Percentiles rank a stretch among this genome's conserved stretches.
These are phyloP conservation scores for Alces alces DNA, from an alignment of 2,113 vertebrate species.

Conservation along the genomic window DNA sequence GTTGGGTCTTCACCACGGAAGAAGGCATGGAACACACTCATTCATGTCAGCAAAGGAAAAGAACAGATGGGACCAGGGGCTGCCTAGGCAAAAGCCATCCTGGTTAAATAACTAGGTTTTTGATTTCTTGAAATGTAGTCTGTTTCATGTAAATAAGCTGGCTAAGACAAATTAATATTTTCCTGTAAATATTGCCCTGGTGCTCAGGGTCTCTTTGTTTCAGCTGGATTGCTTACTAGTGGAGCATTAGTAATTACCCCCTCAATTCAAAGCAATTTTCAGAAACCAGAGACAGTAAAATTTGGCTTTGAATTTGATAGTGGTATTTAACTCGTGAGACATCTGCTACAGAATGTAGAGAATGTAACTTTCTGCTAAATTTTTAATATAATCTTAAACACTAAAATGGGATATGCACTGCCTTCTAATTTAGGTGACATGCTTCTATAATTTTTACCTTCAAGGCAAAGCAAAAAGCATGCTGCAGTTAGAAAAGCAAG, in stretches of 20 bases:
- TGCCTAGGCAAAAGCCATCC: background rate
- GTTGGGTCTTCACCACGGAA: background rate
- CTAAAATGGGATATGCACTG: background rate
- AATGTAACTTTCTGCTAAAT: constrained; percentile 2
- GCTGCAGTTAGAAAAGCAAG: background rate
- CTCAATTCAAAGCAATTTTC: constrained; percentile 12
- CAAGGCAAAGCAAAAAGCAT: constrained; percentile 11
- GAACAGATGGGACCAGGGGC: background rate
- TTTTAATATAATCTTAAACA: constrained; percentile 10
- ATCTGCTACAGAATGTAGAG: background rate
- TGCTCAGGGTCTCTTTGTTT: background rate
- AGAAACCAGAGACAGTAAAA: constrained; percentile 20
- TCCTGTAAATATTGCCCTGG: background rate
- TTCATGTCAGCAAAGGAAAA: background rate
- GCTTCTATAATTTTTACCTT: constrained; percentile 2
- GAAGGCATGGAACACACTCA: background rate
- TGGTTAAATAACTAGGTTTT: background rate
- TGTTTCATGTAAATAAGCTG: background rate
- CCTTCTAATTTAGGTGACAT: background rate
- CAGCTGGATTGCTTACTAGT: background rate
- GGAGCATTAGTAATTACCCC: background rate
- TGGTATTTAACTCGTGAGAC: constrained; percentile 8
- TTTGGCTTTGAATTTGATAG: background rate
- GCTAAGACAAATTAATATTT: constrained; percentile 4
- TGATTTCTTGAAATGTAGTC: background rate